Base-by-base conservation (phyloP, 2,113 vertebrate genomes). In the Brienomyrus brachyistius region DNA sequence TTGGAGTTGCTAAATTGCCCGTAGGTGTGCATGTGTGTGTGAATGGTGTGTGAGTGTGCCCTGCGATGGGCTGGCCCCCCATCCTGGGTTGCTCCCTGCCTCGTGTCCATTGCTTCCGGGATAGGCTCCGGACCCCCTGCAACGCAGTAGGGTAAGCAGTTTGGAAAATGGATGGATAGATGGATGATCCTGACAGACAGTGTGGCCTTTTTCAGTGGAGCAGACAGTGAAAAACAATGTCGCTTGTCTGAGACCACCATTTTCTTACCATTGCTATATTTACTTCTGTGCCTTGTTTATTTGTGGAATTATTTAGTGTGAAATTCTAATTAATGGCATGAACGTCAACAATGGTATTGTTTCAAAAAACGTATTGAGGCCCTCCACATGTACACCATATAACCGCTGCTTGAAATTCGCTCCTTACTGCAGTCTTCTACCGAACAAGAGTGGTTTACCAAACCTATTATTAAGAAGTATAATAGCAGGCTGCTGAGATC, bases 401-500 rank as follows among this genome's bases (percentile, higher is more conserved):
- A 43, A 80, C 35, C 17, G 7, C 35, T 45, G 43, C 19, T 23
- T 48, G 21, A 48, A 84, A n/a, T 45, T 84, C 82, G 0, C 40
- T 48, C 23, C 48, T 87, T 87, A 7, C 51, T 40, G 48, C 51
- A 31, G 51, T 40, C 5, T 35, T 54, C 84, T 54, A 4, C 50
- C 35, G 50, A 23, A 87, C 7, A 54, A 87, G 15, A 51, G 85
- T 48, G 85, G 85, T 54, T 35, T 54, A 87, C 50, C 85, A 54
- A 54, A 54, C 85, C 51, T 52, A 40, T 87, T 35, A 87, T 87
- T 87, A 56, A 56, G 85, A 43, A 51, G 50, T 40, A 48, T 87
- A 87, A 56, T 87, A 56, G 51, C 19, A 56, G 85, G 85, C 31
- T 87, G 51, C 35, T 52, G 35, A 87, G n/a, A 87, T 51, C 85